Evolutionary conservation across 2,888 invertebrate genomes (phyloP).

Genomic region (Mongoloraphidia duomilia): DNA sequence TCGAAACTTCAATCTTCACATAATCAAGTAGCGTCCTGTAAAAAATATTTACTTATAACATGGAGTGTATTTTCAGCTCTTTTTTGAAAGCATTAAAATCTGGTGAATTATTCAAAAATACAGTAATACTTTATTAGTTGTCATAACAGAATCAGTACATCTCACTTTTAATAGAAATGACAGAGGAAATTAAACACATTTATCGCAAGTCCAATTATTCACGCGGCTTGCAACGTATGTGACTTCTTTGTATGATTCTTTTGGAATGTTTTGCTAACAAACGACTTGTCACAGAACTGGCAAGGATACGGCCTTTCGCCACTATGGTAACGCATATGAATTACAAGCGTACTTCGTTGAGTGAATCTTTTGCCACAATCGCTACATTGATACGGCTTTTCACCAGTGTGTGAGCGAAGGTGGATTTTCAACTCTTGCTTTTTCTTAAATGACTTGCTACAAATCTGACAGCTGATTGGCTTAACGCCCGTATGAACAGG

Average conservation of each 20-base stretch:
- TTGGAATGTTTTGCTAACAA: constrained; percentile 5
- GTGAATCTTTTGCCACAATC: constrained; percentile 16
- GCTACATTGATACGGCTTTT: constrained; percentile 11
- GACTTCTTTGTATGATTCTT: constrained; percentile 5
- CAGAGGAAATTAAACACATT: no score
- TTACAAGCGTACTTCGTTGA: constrained; percentile 12
- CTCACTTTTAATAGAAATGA: no score
- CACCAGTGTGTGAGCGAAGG: constrained; percentile 4
- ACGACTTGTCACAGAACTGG: constrained; percentile 8
- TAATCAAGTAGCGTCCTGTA: no score
- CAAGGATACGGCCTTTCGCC: constrained; percentile 21
- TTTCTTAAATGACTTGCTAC: constrained; percentile 6
- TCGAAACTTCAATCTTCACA: no score
- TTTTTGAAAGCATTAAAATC: no score
- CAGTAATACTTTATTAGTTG: no score
- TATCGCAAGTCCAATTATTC: no score
- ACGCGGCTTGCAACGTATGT: neutral
- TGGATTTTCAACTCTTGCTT: constrained; percentile 5
- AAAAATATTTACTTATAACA: no score
- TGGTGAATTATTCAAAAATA: no score
- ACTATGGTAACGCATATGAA: constrained; percentile 14
- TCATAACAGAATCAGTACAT: no score
- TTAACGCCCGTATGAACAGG: constrained; percentile 6
- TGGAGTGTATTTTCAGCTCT: no score
- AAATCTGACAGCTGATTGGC: constrained; percentile 11